phyloP scores from a whole-genome alignment of 2,888 invertebrate species.

The Hymenopus coronatus region DNA sequence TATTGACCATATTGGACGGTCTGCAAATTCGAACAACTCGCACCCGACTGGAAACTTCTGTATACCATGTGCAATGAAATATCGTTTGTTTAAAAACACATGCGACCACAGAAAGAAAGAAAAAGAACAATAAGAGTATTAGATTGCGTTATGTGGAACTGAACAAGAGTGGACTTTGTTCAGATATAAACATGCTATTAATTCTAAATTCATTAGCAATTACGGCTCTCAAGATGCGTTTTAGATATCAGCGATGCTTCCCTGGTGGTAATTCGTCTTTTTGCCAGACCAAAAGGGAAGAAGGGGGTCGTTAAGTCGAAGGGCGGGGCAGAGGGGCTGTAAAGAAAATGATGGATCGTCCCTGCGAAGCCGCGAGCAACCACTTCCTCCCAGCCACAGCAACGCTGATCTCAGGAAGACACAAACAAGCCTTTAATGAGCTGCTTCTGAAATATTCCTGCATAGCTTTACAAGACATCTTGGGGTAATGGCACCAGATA shows the following conservation, averaged over 20 bases:
- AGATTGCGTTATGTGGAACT: too few relatives aligned
- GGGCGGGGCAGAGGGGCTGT: neutral
- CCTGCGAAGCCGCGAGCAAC: neutral
- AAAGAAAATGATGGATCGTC: neutral
- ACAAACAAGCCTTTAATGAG: neutral
- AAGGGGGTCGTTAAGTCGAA: neutral
- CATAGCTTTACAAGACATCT: neutral
- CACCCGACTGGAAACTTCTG: too few relatives aligned
- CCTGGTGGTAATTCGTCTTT: neutral
- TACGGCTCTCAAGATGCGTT: neutral
- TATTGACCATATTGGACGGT: too few relatives aligned
- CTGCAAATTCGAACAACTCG: too few relatives aligned
- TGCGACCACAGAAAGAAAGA: too few relatives aligned
- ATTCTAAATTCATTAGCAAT: neutral
- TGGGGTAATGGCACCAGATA: neutral
- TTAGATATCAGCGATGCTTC: neutral
- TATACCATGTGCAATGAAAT: too few relatives aligned
- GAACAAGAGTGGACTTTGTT: too few relatives aligned
- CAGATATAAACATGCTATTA: neutral
- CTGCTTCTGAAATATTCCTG: neutral
- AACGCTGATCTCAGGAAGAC: neutral
- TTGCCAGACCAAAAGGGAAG: neutral
- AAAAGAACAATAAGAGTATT: too few relatives aligned
- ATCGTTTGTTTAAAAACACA: too few relatives aligned
- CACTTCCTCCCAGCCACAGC: neutral